These are phyloP conservation scores for Nannospalax galili DNA, from an alignment of 2,113 vertebrate species.

Conservation along the genomic window DNA sequence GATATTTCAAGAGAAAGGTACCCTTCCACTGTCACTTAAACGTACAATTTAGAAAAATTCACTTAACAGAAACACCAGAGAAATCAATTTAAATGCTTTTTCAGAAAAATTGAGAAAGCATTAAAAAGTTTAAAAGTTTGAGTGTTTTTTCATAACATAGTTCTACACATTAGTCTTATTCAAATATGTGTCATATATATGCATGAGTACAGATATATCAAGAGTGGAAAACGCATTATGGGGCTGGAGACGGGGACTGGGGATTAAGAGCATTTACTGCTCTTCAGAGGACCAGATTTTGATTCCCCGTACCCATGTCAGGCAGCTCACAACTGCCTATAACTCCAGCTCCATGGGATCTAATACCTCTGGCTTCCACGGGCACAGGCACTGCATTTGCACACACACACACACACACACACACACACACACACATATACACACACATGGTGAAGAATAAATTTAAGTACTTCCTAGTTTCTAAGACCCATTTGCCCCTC, in stretches of 20 bases:
- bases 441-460: not conserved
- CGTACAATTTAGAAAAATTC: not conserved
- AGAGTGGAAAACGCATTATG: not conserved
- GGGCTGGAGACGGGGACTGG: not conserved
- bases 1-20: not conserved
- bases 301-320: not conserved
- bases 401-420: not conserved
- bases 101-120: not conserved
- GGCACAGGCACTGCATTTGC: not conserved
- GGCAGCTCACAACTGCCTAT: not conserved
- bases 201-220: not conserved
- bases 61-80: not conserved
- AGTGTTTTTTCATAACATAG: conserved; percentile 4
- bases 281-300: not conserved
- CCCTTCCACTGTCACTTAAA: not conserved
- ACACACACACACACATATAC: not conserved
- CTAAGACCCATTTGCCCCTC: not conserved
- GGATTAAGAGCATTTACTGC: not conserved
- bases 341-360: not conserved
- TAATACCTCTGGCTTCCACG: not conserved
- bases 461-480: not conserved
- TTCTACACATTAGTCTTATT: not conserved
- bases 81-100: not conserved
- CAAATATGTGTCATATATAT: not conserved
- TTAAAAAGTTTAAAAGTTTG: not conserved